A percentile compares a stretch with the other conserved stretches of the same genome.
Conservation (phyloP, 2,888 invertebrate species). For the Amiota communis region DNA sequence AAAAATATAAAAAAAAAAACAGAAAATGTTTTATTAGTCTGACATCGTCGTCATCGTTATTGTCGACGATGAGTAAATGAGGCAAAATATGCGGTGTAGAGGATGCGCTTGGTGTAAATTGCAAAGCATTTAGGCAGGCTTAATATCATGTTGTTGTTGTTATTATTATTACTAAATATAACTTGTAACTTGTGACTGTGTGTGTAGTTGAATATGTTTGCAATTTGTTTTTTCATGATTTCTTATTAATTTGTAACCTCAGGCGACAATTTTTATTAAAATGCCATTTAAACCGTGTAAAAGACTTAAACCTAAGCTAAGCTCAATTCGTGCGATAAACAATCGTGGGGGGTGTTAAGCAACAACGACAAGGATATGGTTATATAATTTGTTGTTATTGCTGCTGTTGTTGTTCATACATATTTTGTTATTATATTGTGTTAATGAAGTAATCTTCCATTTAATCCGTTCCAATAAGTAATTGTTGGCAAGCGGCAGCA, state of each 20-base stretch:
- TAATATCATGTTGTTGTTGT: constrained; percentile 50
- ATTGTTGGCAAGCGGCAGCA: not conserved
- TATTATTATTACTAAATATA: constrained; percentile 18
- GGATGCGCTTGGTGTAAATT: constrained; percentile 57
- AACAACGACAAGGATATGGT: not conserved
- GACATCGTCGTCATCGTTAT: not conserved
- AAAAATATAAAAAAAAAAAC: not conserved
- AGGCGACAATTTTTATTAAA: constrained; percentile 65
- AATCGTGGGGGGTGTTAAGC: not conserved
- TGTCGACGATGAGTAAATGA: no score
- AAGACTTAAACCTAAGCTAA: not conserved
- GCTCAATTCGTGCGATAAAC: not conserved
- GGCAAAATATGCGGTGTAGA: not conserved
- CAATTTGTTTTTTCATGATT: constrained; percentile 63
- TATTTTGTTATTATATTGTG: not conserved
- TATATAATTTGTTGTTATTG: not conserved
- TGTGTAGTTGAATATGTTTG: constrained; percentile 34
- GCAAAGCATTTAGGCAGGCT: constrained; percentile 63
- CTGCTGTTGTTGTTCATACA: not conserved
- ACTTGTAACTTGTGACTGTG: constrained; percentile 32
- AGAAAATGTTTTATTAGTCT: not conserved
- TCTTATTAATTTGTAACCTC: constrained; percentile 56
- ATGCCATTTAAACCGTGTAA: constrained; percentile 54
- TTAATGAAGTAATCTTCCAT: constrained; percentile 25
- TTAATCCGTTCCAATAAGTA: constrained; percentile 23